These are phyloP conservation scores for Agrotis ipsilon DNA, from an alignment of 2,888 invertebrate species.

Conservation along the genomic window DNA sequence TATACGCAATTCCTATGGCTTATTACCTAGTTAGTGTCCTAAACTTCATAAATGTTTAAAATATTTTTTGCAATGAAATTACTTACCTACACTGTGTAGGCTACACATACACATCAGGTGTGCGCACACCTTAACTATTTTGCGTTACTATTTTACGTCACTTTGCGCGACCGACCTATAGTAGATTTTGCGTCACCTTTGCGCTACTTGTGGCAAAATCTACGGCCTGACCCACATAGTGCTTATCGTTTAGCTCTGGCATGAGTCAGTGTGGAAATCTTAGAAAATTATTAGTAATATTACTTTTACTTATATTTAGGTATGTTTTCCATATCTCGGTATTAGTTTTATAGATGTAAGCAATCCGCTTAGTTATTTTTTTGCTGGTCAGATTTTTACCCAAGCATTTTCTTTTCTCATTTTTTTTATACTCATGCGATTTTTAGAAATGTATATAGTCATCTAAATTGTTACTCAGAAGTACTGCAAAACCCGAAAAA, in stretches of 20 bases:
- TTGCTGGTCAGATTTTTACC: background rate
- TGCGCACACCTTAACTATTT: no score
- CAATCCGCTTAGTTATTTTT: background rate
- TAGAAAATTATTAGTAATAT: slow-evolving; percentile 23
- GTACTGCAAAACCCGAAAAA: slow-evolving; percentile 11
- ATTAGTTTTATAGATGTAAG: background rate
- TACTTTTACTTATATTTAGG: background rate
- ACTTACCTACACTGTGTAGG: no score
- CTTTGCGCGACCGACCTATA: no score
- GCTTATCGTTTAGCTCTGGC: slow-evolving; percentile 27
- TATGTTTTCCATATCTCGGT: background rate
- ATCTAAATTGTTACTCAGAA: slow-evolving; percentile 1
- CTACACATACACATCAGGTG: no score
- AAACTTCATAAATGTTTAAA: no score
- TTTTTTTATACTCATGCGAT: background rate
- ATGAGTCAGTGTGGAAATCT: slow-evolving; percentile 23
- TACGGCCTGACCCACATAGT: no score
- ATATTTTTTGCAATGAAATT: no score
- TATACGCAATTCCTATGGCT: no score
- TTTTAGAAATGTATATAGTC: background rate
- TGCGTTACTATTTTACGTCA: no score
- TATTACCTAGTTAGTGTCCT: no score
- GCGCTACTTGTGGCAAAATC: no score
- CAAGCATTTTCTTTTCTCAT: slow-evolving; percentile 1
- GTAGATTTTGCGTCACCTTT: no score